Base-by-base conservation (phyloP, 2,888 invertebrate species). In the Mythimna pallens region DNA sequence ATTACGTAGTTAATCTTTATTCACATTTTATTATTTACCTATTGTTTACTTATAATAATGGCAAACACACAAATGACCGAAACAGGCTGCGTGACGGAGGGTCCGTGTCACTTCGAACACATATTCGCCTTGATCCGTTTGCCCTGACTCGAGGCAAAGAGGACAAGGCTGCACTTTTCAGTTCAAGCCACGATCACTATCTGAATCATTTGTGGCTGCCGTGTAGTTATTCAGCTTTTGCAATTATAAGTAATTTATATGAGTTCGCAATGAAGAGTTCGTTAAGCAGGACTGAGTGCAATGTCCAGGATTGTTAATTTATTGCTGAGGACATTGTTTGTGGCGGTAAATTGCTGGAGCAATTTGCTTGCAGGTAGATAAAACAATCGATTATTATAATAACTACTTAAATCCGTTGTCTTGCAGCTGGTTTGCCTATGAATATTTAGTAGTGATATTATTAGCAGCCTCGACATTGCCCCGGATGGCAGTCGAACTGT, bases 91-190 rank as follows among this genome's bases (percentile, higher is more conserved):
- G 89, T 91, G 91, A 86, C 83, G 81, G 86, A 88, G 86, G 89
- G 80, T 86, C 85, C 80, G 86, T 87, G 87, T 83, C 86, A 78
- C 77, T 83, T 75, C 78, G 71, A 82, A 82, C 89, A 90, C 86
- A 89, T 83, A 89, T 87, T 91, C 83, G 88, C 94, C 94, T 94
- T 94, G 94, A 92, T 93, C 92, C 80, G 89, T 88, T 92, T 89
- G 90, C 89, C 90, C 90, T 89, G 89, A 88, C 89, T 91, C 84
- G 84, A 89, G 86, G 76, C 89, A 93, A 94, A 92, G 91, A 91
- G 93, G 80, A 91, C 95, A 91, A 94, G 95, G 95, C 82, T 89
- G 86, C 77, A 90, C 88, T 93, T 93, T 94, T 94, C 92, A 94
- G 94, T 90, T 86, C 89, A 89, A 85, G 89, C 91, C 87, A 89